Base-by-base conservation (phyloP, 1,140 invertebrate species). In the Neodiprion pinetum region DNA sequence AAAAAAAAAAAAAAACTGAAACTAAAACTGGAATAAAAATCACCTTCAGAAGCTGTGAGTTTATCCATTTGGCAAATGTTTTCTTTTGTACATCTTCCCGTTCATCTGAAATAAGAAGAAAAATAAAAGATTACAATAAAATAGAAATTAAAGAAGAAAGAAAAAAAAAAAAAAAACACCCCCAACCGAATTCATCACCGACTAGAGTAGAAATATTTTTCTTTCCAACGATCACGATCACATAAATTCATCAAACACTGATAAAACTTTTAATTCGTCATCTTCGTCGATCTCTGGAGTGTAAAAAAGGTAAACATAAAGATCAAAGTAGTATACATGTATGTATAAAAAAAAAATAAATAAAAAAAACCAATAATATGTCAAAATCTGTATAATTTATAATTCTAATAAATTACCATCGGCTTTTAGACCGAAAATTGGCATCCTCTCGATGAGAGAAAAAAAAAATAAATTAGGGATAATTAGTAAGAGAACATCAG, bases 31-130 rank as follows among this genome's bases (percentile, higher is more conserved):
- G 7, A 14, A 40, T 71, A 73, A 21, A 61, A 76, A 73, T 88
- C 87, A 95, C 95, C 90, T 97, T 96, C 21, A 92, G 90, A 40
- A 97, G 89, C 86, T 97, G 96, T 70, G 95, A 95, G 89, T 98
- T 97, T 80, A 97, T 96, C 96, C 96, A 97, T 92, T 97, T 98
- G 71, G 96, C 94, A 86, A 97, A 98, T 2, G 96, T 97, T 89
- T 97, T 97, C 90, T 97, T 97, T 86, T 98, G 96, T 74, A 98
- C 95, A 86, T 96, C 95, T 87, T 98, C 96, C 82, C 96, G 91
- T 89, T 95, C 94, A 88, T 95, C 94, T 95, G 90, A 21, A 92
- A 92, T 12, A 4, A 61, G 53, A 61, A 14, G n/a, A 61, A 17
- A 61, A 61, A 61, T 14, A 61, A 61, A 61, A 61, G 11, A 14